phyloP scores from a whole-genome alignment of 2,888 invertebrate genomes.

The Ctena decussata region DNA sequence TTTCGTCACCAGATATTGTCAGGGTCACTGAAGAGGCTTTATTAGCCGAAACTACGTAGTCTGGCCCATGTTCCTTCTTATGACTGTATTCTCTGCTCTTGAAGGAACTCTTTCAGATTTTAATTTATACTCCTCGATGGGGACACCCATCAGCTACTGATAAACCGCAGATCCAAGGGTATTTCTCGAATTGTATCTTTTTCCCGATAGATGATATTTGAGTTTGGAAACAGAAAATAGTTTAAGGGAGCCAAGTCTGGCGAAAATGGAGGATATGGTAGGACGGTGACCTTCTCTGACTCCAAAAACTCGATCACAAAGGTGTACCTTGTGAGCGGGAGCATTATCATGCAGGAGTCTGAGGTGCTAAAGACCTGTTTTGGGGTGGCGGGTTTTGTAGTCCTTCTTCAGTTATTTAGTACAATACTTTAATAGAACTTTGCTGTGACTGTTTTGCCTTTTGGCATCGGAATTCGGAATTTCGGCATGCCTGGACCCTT shows the following conservation, averaged over 20 bases:
- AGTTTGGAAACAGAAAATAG: background rate
- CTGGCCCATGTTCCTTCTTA: too few species aligned
- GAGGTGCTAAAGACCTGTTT: background rate
- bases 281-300: background rate
- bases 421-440: background rate
- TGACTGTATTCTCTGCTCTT: too few species aligned
- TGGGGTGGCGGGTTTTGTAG: background rate
- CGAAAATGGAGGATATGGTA: background rate
- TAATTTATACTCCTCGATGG: background rate
- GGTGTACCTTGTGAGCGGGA: background rate
- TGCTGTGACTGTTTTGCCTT: background rate
- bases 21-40: too few species aligned
- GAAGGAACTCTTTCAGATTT: too few species aligned
- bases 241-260: slow-evolving; percentile 19
- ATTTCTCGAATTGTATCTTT: too few species aligned
- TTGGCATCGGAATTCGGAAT: background rate
- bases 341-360: background rate
- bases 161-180: slow-evolving; percentile 22
- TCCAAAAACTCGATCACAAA: background rate
- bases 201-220: slow-evolving; percentile 14
- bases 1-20: too few species aligned
- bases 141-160: slow-evolving; percentile 18
- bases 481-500: background rate
- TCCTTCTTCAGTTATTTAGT: background rate
- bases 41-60: too few species aligned